phyloP scores from a whole-genome alignment of 1,140 invertebrate genomes.

The Phymorhynchus buccinoides region DNA sequence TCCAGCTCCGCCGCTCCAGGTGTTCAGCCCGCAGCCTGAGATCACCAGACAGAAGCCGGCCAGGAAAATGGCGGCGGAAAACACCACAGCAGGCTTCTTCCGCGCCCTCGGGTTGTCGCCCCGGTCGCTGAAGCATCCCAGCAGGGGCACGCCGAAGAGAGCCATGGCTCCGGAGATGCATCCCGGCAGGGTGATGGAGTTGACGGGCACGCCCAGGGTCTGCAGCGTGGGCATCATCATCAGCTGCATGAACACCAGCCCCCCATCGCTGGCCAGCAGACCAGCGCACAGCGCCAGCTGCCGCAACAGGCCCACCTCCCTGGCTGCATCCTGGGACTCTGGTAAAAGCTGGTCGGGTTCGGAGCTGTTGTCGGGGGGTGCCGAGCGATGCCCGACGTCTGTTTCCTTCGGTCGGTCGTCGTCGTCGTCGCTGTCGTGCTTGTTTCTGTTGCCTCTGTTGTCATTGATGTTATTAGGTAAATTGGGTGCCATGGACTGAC shows the following conservation, averaged over 20 bases:
- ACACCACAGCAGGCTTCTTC: constrained; percentile 30
- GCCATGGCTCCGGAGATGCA: not conserved
- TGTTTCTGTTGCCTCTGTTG: too few relatives aligned
- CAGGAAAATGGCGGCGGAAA: not conserved
- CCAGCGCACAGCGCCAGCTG: not conserved
- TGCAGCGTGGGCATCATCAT: not conserved
- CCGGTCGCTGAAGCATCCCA: not conserved
- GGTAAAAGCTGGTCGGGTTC: not conserved
- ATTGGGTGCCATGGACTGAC: not conserved
- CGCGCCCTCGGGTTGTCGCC: constrained; percentile 3
- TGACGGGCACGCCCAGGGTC: constrained; percentile 12
- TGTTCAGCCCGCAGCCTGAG: not conserved
- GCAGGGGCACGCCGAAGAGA: not conserved
- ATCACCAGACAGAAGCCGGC: not conserved
- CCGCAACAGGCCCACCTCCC: not conserved
- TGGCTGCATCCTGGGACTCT: not conserved
- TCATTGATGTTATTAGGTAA: not conserved
- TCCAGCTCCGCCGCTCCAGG: not conserved
- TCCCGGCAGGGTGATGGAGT: constrained; percentile 8
- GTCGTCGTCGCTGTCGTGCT: not conserved
- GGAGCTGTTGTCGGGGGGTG: not conserved
- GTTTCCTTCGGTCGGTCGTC: not conserved
- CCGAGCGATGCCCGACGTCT: not conserved
- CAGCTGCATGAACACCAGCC: constrained; percentile 8
- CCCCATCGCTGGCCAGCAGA: not conserved